phyloP scores from a whole-genome alignment of 2,113 vertebrate species.

The Silurus asotus region DNA sequence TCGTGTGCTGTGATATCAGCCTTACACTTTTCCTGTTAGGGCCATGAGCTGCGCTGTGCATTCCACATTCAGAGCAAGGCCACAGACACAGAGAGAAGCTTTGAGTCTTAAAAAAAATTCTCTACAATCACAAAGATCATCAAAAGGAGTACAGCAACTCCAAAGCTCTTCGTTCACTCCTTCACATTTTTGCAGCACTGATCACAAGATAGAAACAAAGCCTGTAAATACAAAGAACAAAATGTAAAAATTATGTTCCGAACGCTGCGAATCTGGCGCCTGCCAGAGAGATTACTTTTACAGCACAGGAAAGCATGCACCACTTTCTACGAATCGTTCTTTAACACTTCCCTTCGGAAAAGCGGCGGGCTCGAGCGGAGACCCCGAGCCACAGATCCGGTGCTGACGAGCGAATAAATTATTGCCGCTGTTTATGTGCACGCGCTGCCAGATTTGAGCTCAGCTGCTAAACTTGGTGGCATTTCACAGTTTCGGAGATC shows the following conservation, averaged over 20 bases:
- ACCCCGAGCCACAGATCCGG: constrained; percentile 57
- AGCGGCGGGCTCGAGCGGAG: constrained; percentile 54
- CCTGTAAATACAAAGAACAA: constrained; percentile 47
- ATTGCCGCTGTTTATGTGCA: constrained; percentile 66
- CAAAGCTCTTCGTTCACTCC: constrained; percentile 3
- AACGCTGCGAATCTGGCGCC: constrained; percentile 61
- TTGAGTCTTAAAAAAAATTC: constrained; percentile 1
- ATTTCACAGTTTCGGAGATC: constrained; percentile 62
- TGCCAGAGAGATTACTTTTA: constrained; percentile 68
- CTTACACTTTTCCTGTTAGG: constrained; percentile 72
- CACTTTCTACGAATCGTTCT: constrained; percentile 60
- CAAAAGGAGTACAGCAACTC: not conserved
- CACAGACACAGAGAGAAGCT: constrained; percentile 34
- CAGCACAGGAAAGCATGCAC: constrained; percentile 59
- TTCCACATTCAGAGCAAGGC: constrained; percentile 63
- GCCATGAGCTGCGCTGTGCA: constrained; percentile 64
- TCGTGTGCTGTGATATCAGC: constrained; percentile 39
- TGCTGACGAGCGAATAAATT: constrained; percentile 63
- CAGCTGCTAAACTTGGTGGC: constrained; percentile 68
- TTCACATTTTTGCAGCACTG: not conserved
- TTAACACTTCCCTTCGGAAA: constrained; percentile 64
- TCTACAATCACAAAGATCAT: constrained; percentile 20
- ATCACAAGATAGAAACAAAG: constrained; percentile 42
- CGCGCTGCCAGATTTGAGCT: constrained; percentile 65
- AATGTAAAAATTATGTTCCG: constrained; percentile 50